Evolutionary conservation across 2,113 vertebrate genomes (phyloP).

Genomic region (Trochalopteron elliotii): DNA sequence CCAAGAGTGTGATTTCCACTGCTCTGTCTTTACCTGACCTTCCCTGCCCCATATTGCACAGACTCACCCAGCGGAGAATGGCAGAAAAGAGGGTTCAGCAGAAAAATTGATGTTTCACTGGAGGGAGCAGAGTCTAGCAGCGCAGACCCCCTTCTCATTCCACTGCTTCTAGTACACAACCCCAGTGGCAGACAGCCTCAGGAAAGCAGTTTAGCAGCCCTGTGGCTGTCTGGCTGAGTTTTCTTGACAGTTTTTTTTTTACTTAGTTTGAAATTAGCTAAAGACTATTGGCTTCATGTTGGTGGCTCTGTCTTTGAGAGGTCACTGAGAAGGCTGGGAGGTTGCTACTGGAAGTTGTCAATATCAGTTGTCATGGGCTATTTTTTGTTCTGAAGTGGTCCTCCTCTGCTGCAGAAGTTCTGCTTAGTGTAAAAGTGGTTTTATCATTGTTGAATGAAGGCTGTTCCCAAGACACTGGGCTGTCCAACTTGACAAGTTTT

Average conservation of each 20-base stretch:
- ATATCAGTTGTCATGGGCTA: background rate
- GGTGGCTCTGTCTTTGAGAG: background rate
- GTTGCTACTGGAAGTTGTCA: background rate
- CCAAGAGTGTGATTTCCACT: background rate
- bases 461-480: background rate
- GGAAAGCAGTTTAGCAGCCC: background rate
- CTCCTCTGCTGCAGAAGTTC: background rate
- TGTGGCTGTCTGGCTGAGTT: background rate
- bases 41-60: fast-evolving
- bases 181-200: background rate
- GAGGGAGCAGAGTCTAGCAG: background rate
- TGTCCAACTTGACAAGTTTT: background rate
- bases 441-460: background rate
- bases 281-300: background rate
- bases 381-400: background rate
- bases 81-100: background rate
- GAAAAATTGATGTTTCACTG: fast-evolving
- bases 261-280: background rate
- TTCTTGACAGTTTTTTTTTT: background rate
- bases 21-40: background rate
- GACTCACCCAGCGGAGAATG: fast-evolving
- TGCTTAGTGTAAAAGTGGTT: background rate
- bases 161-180: background rate
- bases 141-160: background rate
- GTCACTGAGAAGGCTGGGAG: background rate